Conservation (phyloP, 2,113 vertebrate genomes). For the Psammodynastes pulverulentus region DNA sequence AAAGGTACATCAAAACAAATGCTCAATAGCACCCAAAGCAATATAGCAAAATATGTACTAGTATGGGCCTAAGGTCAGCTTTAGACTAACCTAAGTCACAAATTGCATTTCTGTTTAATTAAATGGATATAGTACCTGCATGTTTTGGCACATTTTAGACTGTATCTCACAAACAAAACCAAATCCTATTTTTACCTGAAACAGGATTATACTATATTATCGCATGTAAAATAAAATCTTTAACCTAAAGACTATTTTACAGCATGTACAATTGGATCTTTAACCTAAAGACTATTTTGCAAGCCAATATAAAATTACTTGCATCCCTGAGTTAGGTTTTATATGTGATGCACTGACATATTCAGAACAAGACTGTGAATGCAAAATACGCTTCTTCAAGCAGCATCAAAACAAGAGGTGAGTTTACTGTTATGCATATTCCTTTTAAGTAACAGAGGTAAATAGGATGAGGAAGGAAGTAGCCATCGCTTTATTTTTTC, state of each 20-base stretch:
- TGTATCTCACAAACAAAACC: background rate
- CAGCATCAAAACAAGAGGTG: background rate
- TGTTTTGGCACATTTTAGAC: background rate
- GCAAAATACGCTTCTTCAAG: background rate
- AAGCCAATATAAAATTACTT: background rate
- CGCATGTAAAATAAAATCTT: no score
- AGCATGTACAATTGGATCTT: background rate
- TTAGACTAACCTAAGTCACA: background rate
- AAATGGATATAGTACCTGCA: background rate
- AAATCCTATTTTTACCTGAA: background rate
- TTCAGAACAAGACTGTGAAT: background rate
- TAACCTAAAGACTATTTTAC: background rate
- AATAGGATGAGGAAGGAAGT: background rate
- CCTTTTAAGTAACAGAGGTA: background rate
- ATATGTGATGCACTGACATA: background rate
- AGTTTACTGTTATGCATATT: background rate
- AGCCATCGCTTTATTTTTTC: background rate
- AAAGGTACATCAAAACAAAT: background rate
- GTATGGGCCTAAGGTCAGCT: background rate
- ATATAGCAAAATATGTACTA: background rate
- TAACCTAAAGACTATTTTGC: background rate
- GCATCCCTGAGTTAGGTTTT: background rate
- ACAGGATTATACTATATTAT: background rate
- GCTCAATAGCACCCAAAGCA: background rate
- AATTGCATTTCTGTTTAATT: background rate